A percentile compares a stretch with the other conserved stretches of the same genome.
Evolutionary conservation across 2,113 vertebrate genomes (phyloP).

Genomic region (Oncorhynchus tshawytscha): DNA sequence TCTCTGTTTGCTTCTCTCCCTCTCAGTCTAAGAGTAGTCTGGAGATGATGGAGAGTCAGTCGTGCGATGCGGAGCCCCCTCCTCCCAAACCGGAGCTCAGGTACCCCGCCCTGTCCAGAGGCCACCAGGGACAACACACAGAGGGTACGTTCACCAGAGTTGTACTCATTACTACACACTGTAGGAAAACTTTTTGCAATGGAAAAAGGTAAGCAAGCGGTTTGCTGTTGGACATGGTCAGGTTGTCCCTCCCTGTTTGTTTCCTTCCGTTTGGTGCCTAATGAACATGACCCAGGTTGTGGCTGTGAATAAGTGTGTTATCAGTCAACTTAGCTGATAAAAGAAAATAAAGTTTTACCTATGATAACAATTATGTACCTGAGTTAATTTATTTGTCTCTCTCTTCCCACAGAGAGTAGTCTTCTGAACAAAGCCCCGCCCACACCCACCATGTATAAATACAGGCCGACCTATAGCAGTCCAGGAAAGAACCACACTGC

Average conservation of each 20-base stretch:
- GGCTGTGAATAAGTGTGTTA: no score
- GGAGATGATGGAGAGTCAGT: conserved; percentile 96
- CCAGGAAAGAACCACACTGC: conserved; percentile 81
- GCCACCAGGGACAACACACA: conserved; percentile 75
- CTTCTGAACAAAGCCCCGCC: conserved; percentile 88
- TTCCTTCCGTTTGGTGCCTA: no score
- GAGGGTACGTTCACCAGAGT: conserved; percentile 77
- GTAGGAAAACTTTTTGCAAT: no score
- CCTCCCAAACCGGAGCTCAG: conserved; percentile 94
- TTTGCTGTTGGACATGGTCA: no score
- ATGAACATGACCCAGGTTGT: no score
- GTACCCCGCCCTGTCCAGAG: conserved; percentile 82
- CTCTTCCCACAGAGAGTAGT: conserved; percentile 77
- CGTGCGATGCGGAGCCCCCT: conserved; percentile 90
- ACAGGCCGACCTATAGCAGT: conserved; percentile 87
- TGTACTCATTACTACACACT: background rate
- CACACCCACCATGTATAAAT: conserved; percentile 96
- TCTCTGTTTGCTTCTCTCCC: background rate
- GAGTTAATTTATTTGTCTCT: background rate
- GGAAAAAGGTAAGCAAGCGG: no score
- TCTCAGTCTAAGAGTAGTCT: conserved; percentile 91
- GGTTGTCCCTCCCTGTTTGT: no score
- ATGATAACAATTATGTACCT: background rate
- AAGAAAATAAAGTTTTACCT: no score
- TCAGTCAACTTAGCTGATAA: no score